phyloP scores from a whole-genome alignment of 2,888 invertebrate genomes.

The Alviniconcha strummeri region DNA sequence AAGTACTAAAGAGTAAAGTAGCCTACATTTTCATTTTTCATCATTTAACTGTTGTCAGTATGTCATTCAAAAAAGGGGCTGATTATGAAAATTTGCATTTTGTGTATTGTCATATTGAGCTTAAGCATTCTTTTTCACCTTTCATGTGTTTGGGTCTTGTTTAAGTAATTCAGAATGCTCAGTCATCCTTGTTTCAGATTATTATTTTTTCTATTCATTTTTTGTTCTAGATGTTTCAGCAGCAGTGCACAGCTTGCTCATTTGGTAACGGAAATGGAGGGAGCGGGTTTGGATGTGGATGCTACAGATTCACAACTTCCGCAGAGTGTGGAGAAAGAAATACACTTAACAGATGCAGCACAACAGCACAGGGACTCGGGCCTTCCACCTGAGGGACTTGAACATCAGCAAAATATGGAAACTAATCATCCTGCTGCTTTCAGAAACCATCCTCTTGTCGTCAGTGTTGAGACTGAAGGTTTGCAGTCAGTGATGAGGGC shows the following conservation, averaged over 20 bases:
- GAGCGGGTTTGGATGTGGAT: background rate
- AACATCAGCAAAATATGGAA: background rate
- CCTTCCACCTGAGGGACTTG: background rate
- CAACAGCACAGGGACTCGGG: background rate
- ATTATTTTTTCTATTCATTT: background rate
- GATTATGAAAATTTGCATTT: background rate
- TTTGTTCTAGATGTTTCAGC: background rate
- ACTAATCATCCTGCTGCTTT: background rate
- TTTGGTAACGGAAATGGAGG: background rate
- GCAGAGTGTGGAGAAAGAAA: background rate
- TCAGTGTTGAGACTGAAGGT: no score
- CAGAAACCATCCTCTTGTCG: background rate
- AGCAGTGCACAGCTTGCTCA: background rate
- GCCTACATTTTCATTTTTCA: no score
- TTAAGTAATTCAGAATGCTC: no score
- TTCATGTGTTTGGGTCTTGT: background rate
- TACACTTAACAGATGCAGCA: background rate
- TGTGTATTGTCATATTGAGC: background rate
- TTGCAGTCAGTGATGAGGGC: no score
- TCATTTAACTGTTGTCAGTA: no score
- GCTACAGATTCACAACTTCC: background rate
- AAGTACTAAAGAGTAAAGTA: no score
- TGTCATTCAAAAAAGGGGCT: background rate
- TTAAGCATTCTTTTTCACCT: background rate
- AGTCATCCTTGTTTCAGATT: background rate